Conservation (phyloP, 2,797 vertebrate species). For the Crax fasciolata region DNA sequence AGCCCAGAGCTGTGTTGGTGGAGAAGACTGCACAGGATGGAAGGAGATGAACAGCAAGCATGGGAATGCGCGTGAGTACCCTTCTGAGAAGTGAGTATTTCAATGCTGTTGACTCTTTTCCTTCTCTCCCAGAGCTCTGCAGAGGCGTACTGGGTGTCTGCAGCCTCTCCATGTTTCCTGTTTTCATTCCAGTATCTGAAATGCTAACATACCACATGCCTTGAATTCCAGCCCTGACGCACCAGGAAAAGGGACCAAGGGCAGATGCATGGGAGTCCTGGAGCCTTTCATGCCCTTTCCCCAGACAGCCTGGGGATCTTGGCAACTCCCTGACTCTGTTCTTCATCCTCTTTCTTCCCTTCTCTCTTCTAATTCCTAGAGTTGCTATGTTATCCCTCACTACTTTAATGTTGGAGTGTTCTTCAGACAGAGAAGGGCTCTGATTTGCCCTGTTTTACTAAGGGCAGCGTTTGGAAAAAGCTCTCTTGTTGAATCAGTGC, state of each 20-base stretch:
- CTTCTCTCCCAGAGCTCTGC: background rate
- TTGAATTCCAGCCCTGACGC: background rate
- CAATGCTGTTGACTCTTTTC: background rate
- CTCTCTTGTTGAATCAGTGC: background rate
- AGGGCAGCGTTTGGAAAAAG: background rate
- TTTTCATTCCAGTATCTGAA: constrained; percentile 63
- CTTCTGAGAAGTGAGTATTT: background rate
- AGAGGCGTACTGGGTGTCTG: background rate
- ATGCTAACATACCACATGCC: background rate
- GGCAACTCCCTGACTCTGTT: background rate
- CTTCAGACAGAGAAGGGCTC: background rate
- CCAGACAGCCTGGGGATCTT: background rate
- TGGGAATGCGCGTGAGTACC: rapidly evolving
- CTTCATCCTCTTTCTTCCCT: background rate
- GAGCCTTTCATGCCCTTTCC: background rate
- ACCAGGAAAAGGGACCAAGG: constrained; percentile 38
- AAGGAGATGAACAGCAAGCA: background rate
- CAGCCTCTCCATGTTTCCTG: constrained; percentile 42
- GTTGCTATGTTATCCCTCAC: background rate
- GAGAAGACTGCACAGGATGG: background rate
- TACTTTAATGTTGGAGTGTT: background rate
- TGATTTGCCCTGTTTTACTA: background rate
- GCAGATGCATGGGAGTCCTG: background rate
- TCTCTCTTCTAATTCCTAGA: background rate
- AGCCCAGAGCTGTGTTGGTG: background rate